Base-by-base conservation (phyloP, 2,888 invertebrate species). In the Branchinecta sandiegonensis region DNA sequence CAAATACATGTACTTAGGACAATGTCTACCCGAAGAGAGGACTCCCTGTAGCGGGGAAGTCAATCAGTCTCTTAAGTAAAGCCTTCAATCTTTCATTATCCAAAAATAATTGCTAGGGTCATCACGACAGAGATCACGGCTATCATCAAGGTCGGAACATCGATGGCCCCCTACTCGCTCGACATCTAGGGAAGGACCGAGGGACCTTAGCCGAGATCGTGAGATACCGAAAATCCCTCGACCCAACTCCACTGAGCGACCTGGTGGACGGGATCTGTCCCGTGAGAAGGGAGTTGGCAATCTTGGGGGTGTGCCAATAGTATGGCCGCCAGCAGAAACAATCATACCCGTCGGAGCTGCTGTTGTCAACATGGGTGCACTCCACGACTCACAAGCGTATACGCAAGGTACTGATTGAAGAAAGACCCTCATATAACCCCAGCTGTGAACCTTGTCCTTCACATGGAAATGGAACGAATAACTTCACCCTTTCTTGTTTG, bases 341-440 rank as follows among this genome's bases (percentile, higher is more conserved):
- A 56, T 8, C 17, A 17, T 17, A 17, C 56, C 10, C n/a, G 10
- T 56, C 17, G 56, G 56, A n/a, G 56, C 56, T 9, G 17, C 56
- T 10, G 56, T 56, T 56, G 56, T 56, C n/a, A 56, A 56, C 11
- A 56, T 56, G 56, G 56, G 56, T 14, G 56, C 56, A 14, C 56
- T 56, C 8, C 56, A 56, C 56, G 8, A 17, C 17, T 56, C 56
- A 17, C 56, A 56, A 14, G 56, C 56, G 17, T 56, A 56, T 17
- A 56, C 56, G n/a, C 56, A 56, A 56, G 56, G 56, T 56, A 56
- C 17, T 37, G 37, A 5, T 37, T 37, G 37, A 37, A 37, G 37
- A 37, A 37, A 37, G 37, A 37, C 37, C 37, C 37, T 37, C 37
- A 37, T 37, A 37, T 37, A 37, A 37, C 37, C 37, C 37, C 4